These are phyloP conservation scores for Anableps anableps DNA, from an alignment of 2,797 vertebrate genomes.

Conservation along the genomic window DNA sequence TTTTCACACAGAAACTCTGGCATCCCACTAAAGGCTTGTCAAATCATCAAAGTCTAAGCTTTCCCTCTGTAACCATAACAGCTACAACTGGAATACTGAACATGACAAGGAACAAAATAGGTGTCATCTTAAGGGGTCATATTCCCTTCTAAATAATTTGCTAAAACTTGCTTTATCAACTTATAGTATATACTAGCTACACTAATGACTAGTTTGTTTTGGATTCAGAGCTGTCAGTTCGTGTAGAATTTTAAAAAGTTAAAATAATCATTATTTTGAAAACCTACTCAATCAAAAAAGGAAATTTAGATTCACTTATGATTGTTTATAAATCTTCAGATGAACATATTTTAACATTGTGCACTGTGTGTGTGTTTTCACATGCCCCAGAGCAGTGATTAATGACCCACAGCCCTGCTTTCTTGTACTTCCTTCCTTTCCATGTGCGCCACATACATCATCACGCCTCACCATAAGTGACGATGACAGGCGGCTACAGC, in stretches of 20 bases:
- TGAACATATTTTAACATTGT: conserved; percentile 54
- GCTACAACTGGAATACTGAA: neutral
- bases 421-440: conserved; percentile 78
- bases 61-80: neutral
- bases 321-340: conserved; percentile 39
- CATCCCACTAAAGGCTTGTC: too few species aligned
- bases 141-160: too few species aligned
- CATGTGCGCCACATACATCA: conserved; percentile 73
- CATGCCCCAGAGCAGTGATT: conserved; percentile 77
- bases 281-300: neutral
- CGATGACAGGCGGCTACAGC: conserved; percentile 60
- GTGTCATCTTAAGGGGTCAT: too few species aligned
- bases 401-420: conserved; percentile 73
- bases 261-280: neutral
- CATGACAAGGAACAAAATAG: neutral
- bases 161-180: neutral
- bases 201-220: neutral
- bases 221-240: neutral
- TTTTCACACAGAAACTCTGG: too few species aligned
- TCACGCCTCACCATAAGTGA: conserved; percentile 70
- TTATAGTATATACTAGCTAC: too few species aligned
- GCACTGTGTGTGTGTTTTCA: conserved; percentile 34
- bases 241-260: neutral
- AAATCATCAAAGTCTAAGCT: neutral
- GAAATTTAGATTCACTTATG: conserved; percentile 15